Percentiles rank a stretch among this genome's conserved stretches.
Conservation (phyloP, 2,888 invertebrate species). For the Chironomus tentans region DNA sequence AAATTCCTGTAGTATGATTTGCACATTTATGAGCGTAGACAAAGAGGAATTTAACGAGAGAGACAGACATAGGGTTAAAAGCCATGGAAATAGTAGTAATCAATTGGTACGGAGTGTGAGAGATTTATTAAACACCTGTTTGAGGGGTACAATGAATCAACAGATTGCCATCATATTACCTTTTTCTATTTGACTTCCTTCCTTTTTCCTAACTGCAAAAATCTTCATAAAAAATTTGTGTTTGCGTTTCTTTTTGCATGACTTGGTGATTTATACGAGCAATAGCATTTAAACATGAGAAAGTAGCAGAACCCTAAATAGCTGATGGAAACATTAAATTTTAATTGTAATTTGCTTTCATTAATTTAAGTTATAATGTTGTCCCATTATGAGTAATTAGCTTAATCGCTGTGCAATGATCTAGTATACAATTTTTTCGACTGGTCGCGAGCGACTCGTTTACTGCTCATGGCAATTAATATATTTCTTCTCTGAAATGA, state of each 20-base stretch:
- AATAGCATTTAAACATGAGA: neutral
- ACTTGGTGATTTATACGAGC: neutral
- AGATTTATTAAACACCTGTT: constrained; percentile 24
- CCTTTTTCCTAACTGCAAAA: neutral
- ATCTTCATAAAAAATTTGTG: neutral
- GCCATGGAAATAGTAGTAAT: neutral
- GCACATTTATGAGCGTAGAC: too few species aligned
- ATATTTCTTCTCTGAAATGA: neutral
- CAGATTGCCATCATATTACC: constrained; percentile 6
- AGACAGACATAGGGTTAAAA: too few species aligned
- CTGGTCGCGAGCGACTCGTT: neutral
- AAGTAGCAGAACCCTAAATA: neutral
- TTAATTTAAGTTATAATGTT: constrained; percentile 16
- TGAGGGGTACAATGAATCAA: neutral
- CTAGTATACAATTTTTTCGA: neutral
- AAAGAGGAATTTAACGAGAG: too few species aligned
- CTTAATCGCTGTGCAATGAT: constrained; percentile 15
- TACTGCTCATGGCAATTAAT: neutral
- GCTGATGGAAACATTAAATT: constrained; percentile 5
- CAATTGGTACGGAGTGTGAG: neutral
- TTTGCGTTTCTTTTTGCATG: neutral
- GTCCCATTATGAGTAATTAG: constrained; percentile 24
- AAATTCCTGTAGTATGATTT: too few species aligned
- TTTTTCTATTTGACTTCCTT: neutral
- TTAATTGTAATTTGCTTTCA: constrained; percentile 19